phyloP scores from a whole-genome alignment of 2,113 vertebrate genomes.

The Aptenodytes forsteri region DNA sequence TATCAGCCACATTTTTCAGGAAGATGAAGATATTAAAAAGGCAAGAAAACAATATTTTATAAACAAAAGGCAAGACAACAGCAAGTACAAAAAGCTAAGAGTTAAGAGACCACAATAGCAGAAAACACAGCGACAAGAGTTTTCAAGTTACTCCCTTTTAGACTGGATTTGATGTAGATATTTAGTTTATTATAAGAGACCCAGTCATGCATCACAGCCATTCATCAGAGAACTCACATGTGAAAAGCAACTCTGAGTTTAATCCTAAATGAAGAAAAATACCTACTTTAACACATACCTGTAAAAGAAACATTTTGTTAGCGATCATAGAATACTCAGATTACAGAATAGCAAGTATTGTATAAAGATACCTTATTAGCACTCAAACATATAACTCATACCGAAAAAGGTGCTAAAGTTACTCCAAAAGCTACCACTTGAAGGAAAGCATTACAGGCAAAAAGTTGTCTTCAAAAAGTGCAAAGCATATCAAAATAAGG shows the following conservation, averaged over 20 bases:
- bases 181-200: neutral
- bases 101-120: neutral
- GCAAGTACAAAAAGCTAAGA: neutral
- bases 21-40: neutral
- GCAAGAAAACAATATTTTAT: neutral
- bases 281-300: neutral
- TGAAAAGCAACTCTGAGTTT: neutral
- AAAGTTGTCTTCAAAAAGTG: neutral
- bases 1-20: neutral
- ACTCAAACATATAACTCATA: neutral
- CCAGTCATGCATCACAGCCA: neutral
- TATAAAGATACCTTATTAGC: neutral
- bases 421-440: neutral
- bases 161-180: neutral
- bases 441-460: neutral
- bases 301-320: neutral
- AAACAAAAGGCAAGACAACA: neutral
- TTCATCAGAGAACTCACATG: neutral
- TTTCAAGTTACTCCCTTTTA: slow-evolving; percentile 1
- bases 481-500: neutral
- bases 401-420: neutral
- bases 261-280: slow-evolving; percentile 40
- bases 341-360: neutral
- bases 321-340: neutral
- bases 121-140: neutral